Base-by-base conservation (phyloP, 2,888 invertebrate species). In the Hemistola chrysoprasaria region DNA sequence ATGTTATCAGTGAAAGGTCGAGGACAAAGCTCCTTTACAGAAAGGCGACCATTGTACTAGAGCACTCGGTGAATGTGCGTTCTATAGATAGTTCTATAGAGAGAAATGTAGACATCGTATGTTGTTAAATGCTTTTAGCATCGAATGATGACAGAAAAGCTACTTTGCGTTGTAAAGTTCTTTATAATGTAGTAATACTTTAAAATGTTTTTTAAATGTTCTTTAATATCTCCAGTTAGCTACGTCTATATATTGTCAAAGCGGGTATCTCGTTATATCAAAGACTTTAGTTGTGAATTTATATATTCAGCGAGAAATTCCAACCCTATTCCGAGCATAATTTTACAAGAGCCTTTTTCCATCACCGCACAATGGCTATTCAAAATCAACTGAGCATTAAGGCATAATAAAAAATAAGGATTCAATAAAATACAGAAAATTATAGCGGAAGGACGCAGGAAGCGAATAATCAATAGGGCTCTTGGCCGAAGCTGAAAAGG, bases 1-100 rank as follows among this genome's bases (percentile, higher is more conserved):
- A 64, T 67, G 54, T 60, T 65, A 68, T 70, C 66, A 46, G 47
- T 43, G 50, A 38, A 48, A 61, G 66, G 59, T 57, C 56, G 54
- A 39, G 53, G 49, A 59, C 63, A 63, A 66, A 62, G 64, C 65
- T 49, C 53, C 49, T 39, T 35, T 26, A 44, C 53, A 50, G 38
- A 54, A 54, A 56, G 55, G 47, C 53, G 39, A 24, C 53, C 54
- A 63, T 68, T 70, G 68, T 70, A 60, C 62, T 53, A 48, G 29
- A 34, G 39, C 27, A 47, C 39, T 23, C 30, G 39, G 16, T 4
- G 16, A 16, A 16, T 16, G 56, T 54, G 53, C 48, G 35, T 37
- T 39, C 45, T 40, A 50, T 50, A 51, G 57, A 53, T 52, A 55
- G 47, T 47, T 40, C 28, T 29, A 34, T 26, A 8, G 23, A 11